Percentiles rank a stretch among this genome's conserved stretches.
Evolutionary conservation across 1,140 invertebrate species (phyloP).

Genomic region (Laupala kohalensis): DNA sequence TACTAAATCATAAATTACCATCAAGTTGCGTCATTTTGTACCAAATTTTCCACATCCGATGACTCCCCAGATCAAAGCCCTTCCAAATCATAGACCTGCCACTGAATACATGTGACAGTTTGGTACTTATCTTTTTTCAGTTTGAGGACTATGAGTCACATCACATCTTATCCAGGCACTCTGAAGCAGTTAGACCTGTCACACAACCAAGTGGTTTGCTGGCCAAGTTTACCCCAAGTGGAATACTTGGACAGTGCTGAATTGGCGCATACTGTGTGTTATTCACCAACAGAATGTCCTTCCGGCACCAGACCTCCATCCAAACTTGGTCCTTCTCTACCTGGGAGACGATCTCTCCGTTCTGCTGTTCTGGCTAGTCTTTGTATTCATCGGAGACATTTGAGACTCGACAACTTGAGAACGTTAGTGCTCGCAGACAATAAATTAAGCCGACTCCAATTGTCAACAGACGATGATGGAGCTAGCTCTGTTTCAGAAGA

Average conservation of each 20-base stretch:
- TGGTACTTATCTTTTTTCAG: no score
- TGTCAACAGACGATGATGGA: slow-evolving; percentile 61
- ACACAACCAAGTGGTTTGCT: slow-evolving; percentile 80
- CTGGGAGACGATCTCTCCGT: slow-evolving; percentile 37
- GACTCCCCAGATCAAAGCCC: no score
- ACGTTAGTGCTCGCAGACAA: slow-evolving; percentile 81
- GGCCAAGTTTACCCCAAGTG: slow-evolving; percentile 68
- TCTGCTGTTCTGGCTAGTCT: slow-evolving; percentile 62
- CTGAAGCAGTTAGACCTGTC: slow-evolving; percentile 86
- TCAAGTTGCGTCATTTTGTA: no score
- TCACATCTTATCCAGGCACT: slow-evolving; percentile 75
- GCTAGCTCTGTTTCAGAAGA: slow-evolving; percentile 31
- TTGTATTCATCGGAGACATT: slow-evolving; percentile 70
- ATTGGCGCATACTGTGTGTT: slow-evolving; percentile 47
- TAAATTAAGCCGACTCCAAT: slow-evolving; percentile 56
- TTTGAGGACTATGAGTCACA: slow-evolving; percentile 57
- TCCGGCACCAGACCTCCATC: slow-evolving; percentile 8
- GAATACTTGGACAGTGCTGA: slow-evolving; percentile 41
- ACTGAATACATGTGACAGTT: no score
- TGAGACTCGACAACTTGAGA: slow-evolving; percentile 62
- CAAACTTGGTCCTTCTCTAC: not conserved
- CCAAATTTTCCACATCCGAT: no score
- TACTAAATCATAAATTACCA: no score
- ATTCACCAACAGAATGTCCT: slow-evolving; percentile 30
- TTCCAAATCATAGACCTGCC: no score